Conservation (phyloP, 2,113 vertebrate genomes). For the Percina caprodes region DNA sequence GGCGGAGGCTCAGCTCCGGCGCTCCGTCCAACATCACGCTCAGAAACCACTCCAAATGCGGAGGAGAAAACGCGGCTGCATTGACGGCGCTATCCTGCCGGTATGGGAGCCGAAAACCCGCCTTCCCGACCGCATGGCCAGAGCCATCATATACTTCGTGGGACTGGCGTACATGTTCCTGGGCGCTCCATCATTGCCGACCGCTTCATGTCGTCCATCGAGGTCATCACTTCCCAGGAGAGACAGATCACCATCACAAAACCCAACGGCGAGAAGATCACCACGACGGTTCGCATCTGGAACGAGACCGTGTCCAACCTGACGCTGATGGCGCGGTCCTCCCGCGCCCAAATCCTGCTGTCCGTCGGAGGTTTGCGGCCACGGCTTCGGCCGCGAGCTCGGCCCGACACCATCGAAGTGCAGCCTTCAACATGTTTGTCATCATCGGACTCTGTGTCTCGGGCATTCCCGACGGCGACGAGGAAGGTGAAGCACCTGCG, state of each 20-base stretch:
- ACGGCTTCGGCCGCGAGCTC: conserved; percentile 92
- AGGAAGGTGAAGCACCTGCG: conserved; percentile 95
- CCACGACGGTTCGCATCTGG: conserved; percentile 95
- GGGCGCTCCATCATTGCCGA: conserved; percentile 97
- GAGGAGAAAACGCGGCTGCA: conserved; percentile 87
- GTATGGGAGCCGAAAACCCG: conserved; percentile 92
- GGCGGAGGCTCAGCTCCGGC: conserved; percentile 50
- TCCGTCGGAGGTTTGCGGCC: conserved; percentile 96
- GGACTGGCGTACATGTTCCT: conserved; percentile 96
- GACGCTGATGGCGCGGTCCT: conserved; percentile 96
- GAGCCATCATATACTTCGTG: conserved; percentile 95
- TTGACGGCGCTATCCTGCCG: conserved; percentile 92
- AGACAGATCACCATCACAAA: conserved; percentile 95
- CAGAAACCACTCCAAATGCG: conserved; percentile 70
- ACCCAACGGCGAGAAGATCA: conserved; percentile 92
- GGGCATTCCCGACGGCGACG: conserved; percentile 92
- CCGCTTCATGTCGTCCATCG: conserved; percentile 98
- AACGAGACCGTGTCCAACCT: conserved; percentile 98
- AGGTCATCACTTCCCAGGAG: conserved; percentile 98
- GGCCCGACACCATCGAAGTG: conserved; percentile 98
- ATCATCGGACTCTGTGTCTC: conserved; percentile 97
- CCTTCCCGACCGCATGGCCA: conserved; percentile 92
- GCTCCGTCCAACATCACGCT: conserved; percentile 65
- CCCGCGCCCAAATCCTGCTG: conserved; percentile 95
- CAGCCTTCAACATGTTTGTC: conserved; percentile 99